Base-by-base conservation (phyloP, 1,140 invertebrate species). In the Zophobas atratus region DNA sequence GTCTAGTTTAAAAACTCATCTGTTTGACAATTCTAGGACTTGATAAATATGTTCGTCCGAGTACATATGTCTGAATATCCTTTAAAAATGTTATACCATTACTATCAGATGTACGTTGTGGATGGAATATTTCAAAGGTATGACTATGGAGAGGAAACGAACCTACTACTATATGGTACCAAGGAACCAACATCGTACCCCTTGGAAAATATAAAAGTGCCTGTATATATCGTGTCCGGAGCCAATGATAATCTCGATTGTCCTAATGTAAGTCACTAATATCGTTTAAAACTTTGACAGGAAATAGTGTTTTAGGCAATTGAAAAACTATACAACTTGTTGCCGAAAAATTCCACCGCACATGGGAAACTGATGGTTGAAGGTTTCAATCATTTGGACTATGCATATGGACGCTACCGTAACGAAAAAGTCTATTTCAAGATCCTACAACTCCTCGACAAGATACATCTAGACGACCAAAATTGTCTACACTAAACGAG, bases 141-240 rank as follows among this genome's bases (percentile, higher is more conserved):
- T 35, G 67, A 71, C 43, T 48, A 71, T 48, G 67, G 67, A 32
- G n/a, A 39, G 5, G 8, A 33, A 5, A 49, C 4, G 4, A 71
- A 71, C 33, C 6, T 32, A 34, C 33, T 20, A 20, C 2, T 48
- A 1, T 71, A 71, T 43, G 48, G 48, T 2, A 49, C 2, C 33
- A 49, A 33, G 2, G 48, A 4, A 71, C 67, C 67, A 4, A 3
- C 8, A 33, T 20, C 5, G 33, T 71, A 48, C n/a, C 39, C 38
- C 3, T 46, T 71, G n/a, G 8, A 49, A 2, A 48, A 48, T 2
- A 71, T 71, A n/a, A 39, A 71, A 43, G 6, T 49, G 33, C 67
- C 67, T 3, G 20, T 48, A 20, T 71, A 46, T 71, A 71, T 71
- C 33, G 33, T 71, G 1, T 6, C 8, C 33, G 33, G 41, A 5